Evolutionary conservation across 2,113 vertebrate genomes (phyloP).

Genomic region (Paratilapia polleni): DNA sequence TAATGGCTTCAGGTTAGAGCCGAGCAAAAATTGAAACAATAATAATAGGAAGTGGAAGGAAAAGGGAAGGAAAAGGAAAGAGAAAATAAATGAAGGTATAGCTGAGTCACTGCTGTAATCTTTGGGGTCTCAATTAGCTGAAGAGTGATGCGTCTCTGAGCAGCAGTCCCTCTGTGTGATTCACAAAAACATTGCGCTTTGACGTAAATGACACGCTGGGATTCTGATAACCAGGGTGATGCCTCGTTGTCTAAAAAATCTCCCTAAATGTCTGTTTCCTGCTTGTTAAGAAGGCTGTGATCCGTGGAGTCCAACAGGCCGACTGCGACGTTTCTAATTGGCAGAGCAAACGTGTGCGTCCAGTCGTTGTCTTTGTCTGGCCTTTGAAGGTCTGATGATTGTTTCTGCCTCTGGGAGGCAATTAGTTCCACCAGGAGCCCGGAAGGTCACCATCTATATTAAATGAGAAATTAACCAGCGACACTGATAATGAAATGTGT

Average conservation of each 20-base stretch:
- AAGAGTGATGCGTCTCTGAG: not conserved
- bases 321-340: not conserved
- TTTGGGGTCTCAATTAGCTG: not conserved
- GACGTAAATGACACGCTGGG: not conserved
- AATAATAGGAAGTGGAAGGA: not conserved
- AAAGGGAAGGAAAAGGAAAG: not conserved
- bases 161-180: not conserved
- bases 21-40: not conserved
- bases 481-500: constrained; percentile 6
- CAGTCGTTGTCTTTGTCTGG: not conserved
- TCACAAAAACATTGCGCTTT: not conserved
- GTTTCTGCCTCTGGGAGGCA: constrained; percentile 29
- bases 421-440: constrained; percentile 30
- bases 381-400: constrained; percentile 6
- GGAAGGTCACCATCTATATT: constrained; percentile 47
- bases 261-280: not conserved
- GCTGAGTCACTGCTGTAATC: not conserved
- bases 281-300: not conserved
- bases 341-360: not conserved
- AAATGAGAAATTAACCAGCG: constrained; percentile 35
- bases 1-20: not conserved
- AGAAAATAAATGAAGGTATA: not conserved
- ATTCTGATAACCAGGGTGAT: not conserved
- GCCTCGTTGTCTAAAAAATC: not conserved
- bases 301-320: not conserved